Percentiles rank a stretch among this genome's conserved stretches.
Conservation (phyloP, 1,140 invertebrate genomes). For the Bombus soroeensis region DNA sequence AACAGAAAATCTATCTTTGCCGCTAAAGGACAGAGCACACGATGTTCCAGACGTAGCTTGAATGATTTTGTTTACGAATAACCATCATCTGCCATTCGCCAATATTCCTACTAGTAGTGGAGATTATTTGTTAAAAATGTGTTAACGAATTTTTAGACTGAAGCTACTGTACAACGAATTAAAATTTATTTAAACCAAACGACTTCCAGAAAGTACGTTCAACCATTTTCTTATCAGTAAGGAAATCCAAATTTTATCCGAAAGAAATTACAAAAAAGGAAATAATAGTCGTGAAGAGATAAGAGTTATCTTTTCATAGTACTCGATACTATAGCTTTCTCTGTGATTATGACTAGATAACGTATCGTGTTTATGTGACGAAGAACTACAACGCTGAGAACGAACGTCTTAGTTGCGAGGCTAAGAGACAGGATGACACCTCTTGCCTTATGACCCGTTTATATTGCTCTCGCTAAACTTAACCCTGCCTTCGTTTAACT, state of each 20-base stretch:
- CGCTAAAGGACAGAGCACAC: too few species aligned
- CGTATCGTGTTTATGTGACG: too few species aligned
- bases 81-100: too few species aligned
- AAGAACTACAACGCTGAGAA: not conserved
- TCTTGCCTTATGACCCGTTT: conserved; percentile 76
- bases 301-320: not conserved
- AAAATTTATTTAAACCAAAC: not conserved
- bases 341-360: not conserved
- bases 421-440: conserved; percentile 74
- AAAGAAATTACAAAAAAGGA: not conserved
- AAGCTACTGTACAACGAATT: too few species aligned
- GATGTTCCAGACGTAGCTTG: too few species aligned
- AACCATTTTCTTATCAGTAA: not conserved
- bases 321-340: too few species aligned
- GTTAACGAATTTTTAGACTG: not conserved
- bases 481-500: conserved; percentile 71
- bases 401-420: conserved; percentile 11
- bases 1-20: too few species aligned
- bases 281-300: not conserved
- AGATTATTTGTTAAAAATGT: fast-evolving
- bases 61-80: too few species aligned
- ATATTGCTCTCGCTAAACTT: conserved; percentile 67
- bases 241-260: not conserved
- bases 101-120: too few species aligned
- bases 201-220: not conserved